Evolutionary conservation across 2,888 invertebrate species (phyloP), one percentile per base, ranked within the genome.

Genomic region (Panzeria rudis): DNA sequence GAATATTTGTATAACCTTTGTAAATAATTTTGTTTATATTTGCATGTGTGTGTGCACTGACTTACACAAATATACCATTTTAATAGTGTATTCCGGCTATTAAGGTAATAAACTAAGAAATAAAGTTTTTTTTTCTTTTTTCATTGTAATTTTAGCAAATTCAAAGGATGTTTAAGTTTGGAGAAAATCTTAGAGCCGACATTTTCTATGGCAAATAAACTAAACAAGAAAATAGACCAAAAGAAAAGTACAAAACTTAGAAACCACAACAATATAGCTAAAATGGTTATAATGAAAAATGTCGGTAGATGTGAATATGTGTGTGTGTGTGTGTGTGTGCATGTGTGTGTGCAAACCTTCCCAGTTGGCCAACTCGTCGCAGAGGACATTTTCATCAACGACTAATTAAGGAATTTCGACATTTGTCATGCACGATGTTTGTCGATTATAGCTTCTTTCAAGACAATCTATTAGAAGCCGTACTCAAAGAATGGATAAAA

Each of bases 41-140:
- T 50, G 47, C 32, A 17, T 44, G 8, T 47, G 13, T 17, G 3
- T 17, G 41, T 13, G 20, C 6, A 6, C 17, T 4, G 41, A 9
- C 11, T 56, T 23, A 20, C 38, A 50, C 72, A 69, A 66, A 54
- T 32, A 23, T 77, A 72, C 78, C 85, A 75, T 71, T 82, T 85
- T 85, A 82, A 85, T 85, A 78, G 73, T 78, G 68, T 69, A 78
- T 82, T 73, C 82, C 73, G 85, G 82, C 85, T 85, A 82, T 85
- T 85, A 85, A 82, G 85, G 85, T 82, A 85, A 85, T 82, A 82
- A 85, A 85, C 78, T 81, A 71, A 82, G 81, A 41, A 23, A 62
- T 23, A 38, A 83, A 56, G 38, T 73, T 78, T 17, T 61, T 56
- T n/a, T 25, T 47, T 38, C 32, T 54, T 29, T 75, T 29, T 29